A percentile compares a stretch with the other conserved stretches of the same genome.
Conservation (phyloP, 2,888 invertebrate species). For the Rosalia funebris region DNA sequence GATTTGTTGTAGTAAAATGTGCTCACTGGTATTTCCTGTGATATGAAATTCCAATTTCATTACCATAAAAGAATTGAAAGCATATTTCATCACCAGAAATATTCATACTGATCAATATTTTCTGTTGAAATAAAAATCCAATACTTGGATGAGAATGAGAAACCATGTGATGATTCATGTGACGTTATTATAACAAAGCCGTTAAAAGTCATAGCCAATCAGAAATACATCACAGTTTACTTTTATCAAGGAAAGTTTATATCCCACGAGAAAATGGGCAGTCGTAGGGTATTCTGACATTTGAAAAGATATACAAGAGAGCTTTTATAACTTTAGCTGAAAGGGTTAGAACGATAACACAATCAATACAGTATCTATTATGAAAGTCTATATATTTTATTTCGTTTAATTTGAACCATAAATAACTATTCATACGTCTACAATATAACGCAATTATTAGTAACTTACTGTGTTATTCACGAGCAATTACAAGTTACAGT, state of each 20-base stretch:
- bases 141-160: background rate
- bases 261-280: background rate
- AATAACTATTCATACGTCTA: no score
- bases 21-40: background rate
- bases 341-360: no score
- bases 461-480: no score
- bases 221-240: background rate
- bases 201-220: background rate
- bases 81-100: constrained; percentile 16
- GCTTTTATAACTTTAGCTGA: no score
- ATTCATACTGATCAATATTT: background rate
- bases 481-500: no score
- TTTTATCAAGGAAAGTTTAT: background rate
- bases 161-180: background rate
- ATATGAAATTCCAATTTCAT: background rate
- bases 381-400: no score
- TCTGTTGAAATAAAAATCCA: background rate
- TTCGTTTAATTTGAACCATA: no score
- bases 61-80: constrained; percentile 26
- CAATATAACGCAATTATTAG: no score
- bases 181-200: background rate
- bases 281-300: background rate
- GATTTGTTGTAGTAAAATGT: background rate
- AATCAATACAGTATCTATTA: no score
- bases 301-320: no score